These are phyloP conservation scores for Gibbula magus DNA, from an alignment of 2,888 invertebrate species.

Conservation along the genomic window DNA sequence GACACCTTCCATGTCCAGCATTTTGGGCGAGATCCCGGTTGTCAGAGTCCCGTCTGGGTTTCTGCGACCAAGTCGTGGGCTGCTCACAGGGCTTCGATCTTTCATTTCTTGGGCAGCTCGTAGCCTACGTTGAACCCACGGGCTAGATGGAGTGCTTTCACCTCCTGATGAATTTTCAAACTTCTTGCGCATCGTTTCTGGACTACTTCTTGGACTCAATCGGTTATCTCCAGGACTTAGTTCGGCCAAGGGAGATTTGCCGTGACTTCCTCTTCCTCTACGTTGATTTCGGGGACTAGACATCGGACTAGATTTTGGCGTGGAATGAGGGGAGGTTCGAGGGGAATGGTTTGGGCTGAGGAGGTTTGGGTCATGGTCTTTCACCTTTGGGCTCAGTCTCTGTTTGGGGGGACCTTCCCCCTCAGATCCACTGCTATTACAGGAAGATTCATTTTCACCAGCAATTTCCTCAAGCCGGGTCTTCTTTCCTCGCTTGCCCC, in stretches of 20 bases:
- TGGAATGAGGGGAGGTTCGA: constrained; percentile 52
- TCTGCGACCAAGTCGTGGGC: constrained; percentile 62
- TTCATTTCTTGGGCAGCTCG: constrained; percentile 73
- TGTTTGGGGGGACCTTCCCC: constrained; percentile 46
- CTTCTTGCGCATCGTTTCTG: constrained; percentile 58
- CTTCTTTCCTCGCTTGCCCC: constrained; percentile 57
- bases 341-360: constrained; percentile 60
- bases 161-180: constrained; percentile 77
- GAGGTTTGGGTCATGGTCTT: constrained; percentile 43
- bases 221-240: constrained; percentile 58
- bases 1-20: constrained; percentile 80
- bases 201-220: constrained; percentile 69
- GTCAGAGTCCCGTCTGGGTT: constrained; percentile 48
- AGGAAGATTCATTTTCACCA: constrained; percentile 61
- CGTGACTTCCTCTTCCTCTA: constrained; percentile 53
- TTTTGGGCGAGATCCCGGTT: constrained; percentile 42
- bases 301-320: constrained; percentile 66
- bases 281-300: constrained; percentile 60
- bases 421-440: constrained; percentile 72
- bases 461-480: constrained; percentile 62
- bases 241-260: constrained; percentile 65
- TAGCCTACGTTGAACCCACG: constrained; percentile 75
- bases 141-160: constrained; percentile 76
- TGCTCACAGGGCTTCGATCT: constrained; percentile 57
- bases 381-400: constrained; percentile 12